Conservation (phyloP, 2,113 vertebrate species). For the Tachuris rubrigastra region DNA sequence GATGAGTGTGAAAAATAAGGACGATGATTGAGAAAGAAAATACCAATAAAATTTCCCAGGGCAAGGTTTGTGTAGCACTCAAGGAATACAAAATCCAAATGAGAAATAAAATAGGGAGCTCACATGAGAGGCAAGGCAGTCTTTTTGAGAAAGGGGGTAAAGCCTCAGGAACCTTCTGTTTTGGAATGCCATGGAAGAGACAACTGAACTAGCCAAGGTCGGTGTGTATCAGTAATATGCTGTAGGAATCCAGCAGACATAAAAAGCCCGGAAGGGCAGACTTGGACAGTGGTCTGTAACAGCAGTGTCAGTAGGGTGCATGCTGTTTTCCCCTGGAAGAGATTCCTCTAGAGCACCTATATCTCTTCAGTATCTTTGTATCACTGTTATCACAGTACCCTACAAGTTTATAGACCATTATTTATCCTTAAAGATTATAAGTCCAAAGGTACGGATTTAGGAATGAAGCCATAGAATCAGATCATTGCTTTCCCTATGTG, state of each 20-base stretch:
- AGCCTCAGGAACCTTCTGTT: not conserved
- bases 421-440: not conserved
- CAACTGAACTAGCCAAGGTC: not conserved
- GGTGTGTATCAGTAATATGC: not conserved
- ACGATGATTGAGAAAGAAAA: not conserved
- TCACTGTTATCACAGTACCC: not conserved
- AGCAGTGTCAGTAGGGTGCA: not conserved
- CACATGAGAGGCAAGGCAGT: not conserved
- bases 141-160: not conserved
- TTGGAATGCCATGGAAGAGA: not conserved
- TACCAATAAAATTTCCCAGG: not conserved
- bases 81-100: not conserved
- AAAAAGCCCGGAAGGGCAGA: not conserved
- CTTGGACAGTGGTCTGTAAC: not conserved
- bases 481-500: accelerated
- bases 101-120: not conserved
- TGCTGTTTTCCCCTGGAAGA: not conserved
- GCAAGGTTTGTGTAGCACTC: not conserved
- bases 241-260: not conserved
- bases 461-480: not conserved
- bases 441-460: not conserved
- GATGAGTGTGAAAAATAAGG: not conserved
- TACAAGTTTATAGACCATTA: not conserved
- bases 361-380: not conserved
- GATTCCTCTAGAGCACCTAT: not conserved